Evolutionary conservation across 1,140 invertebrate genomes (phyloP).

Genomic region (Euglossa dilemma): DNA sequence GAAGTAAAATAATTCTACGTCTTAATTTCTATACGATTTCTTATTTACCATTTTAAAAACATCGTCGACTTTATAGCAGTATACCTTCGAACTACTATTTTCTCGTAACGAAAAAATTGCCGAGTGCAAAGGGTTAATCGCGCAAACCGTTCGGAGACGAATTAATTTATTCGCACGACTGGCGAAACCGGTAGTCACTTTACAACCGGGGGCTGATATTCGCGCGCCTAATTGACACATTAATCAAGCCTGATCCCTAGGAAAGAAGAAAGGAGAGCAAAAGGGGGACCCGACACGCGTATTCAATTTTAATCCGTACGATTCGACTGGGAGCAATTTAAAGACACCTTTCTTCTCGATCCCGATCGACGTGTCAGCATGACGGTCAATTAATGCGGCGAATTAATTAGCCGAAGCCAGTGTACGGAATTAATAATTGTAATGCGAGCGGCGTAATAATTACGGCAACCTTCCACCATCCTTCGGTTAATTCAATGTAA

Average conservation of each 20-base stretch:
- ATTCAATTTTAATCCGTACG: neutral
- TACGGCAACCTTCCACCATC: neutral
- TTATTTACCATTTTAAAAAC: too few species aligned
- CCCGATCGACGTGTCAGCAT: neutral
- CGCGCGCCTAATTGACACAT: neutral
- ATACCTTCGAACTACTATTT: too few species aligned
- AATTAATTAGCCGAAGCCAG: slow-evolving; percentile 1
- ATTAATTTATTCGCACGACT: neutral
- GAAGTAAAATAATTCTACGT: too few species aligned
- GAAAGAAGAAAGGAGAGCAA: neutral
- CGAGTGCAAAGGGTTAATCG: too few species aligned
- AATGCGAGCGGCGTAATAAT: neutral
- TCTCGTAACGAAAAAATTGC: too few species aligned
- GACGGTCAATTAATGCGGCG: neutral
- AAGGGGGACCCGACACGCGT: neutral
- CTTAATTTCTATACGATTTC: too few species aligned
- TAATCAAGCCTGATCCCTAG: neutral
- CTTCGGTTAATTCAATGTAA: slow-evolving; percentile 10
- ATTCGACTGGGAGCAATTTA: neutral
- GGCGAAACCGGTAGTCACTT: neutral
- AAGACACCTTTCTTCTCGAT: neutral
- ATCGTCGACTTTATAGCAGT: too few species aligned
- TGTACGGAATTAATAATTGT: slow-evolving; percentile 23
- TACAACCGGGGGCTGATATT: neutral
- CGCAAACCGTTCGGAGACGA: neutral